phyloP scores from a whole-genome alignment of 2,113 vertebrate species.

The Pteronura brasiliensis region DNA sequence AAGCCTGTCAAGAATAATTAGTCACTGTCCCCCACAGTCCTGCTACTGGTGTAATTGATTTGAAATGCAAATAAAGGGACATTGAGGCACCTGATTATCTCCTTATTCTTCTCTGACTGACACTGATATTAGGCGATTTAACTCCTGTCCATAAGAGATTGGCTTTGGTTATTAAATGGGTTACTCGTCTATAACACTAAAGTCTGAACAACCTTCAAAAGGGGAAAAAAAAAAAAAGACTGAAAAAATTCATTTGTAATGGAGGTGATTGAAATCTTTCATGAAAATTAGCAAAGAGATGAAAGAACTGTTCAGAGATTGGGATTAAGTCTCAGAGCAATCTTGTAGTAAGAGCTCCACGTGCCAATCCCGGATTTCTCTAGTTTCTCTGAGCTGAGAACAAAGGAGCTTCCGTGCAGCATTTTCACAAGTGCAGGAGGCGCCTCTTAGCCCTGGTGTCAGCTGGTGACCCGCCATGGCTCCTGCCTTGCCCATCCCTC shows the following conservation, averaged over 20 bases:
- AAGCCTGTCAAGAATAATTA: not conserved
- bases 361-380: not conserved
- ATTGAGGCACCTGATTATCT: not conserved
- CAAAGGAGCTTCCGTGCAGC: not conserved
- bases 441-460: fast-evolving
- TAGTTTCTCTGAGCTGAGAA: not conserved
- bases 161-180: not conserved
- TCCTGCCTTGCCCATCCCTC: fast-evolving
- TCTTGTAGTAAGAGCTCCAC: not conserved
- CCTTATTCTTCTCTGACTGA: not conserved
- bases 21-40: not conserved
- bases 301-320: not conserved
- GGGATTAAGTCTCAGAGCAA: not conserved
- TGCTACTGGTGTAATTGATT: not conserved
- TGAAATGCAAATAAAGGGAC: not conserved
- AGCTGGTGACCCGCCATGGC: not conserved
- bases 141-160: not conserved
- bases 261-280: not conserved
- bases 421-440: not conserved
- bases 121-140: not conserved
- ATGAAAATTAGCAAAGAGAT: not conserved
- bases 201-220: not conserved
- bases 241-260: not conserved
- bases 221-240: not conserved
- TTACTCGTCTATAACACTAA: not conserved